A percentile compares a stretch with the other conserved stretches of the same genome.
Conservation (phyloP, 92 coral and sea anemone species). For the Montipora capitata region DNA sequence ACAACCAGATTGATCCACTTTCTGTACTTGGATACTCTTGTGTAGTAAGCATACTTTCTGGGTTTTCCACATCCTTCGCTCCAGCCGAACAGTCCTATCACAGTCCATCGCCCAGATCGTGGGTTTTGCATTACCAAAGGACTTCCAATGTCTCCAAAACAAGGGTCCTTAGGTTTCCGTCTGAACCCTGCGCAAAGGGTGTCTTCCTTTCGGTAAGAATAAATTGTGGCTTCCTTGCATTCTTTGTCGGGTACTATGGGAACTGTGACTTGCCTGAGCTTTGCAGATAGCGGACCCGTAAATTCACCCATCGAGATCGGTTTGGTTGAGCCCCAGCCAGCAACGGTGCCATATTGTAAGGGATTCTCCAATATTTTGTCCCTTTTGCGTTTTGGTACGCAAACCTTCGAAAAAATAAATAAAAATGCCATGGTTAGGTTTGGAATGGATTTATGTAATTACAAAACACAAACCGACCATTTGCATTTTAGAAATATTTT, state of each 20-base stretch:
- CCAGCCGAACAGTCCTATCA: constrained; percentile 93
- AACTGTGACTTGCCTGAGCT: constrained; percentile 82
- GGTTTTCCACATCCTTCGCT: constrained; percentile 93
- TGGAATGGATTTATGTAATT: no score
- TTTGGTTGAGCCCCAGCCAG: constrained; percentile 91
- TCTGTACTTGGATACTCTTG: constrained; percentile 88
- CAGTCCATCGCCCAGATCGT: constrained; percentile 89
- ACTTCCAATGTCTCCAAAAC: constrained; percentile 91
- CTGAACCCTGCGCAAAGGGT: constrained; percentile 88
- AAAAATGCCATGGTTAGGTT: not conserved
- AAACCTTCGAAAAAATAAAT: constrained; percentile 54
- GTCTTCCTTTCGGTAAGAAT: constrained; percentile 61
- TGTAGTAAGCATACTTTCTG: constrained; percentile 86
- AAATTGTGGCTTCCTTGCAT: constrained; percentile 83
- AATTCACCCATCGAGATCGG: constrained; percentile 77
- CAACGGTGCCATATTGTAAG: constrained; percentile 83
- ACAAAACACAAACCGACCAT: no score
- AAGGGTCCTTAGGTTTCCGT: constrained; percentile 84
- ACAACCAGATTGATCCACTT: constrained; percentile 85
- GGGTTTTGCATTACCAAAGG: constrained; percentile 91
- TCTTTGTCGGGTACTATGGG: constrained; percentile 85
- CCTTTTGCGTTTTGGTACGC: constrained; percentile 83
- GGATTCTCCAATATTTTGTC: constrained; percentile 83
- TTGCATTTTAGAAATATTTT: no score
- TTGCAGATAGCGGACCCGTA: constrained; percentile 79